These are phyloP conservation scores for Xestia c-nigrum DNA, from an alignment of 2,888 invertebrate species.

Conservation along the genomic window DNA sequence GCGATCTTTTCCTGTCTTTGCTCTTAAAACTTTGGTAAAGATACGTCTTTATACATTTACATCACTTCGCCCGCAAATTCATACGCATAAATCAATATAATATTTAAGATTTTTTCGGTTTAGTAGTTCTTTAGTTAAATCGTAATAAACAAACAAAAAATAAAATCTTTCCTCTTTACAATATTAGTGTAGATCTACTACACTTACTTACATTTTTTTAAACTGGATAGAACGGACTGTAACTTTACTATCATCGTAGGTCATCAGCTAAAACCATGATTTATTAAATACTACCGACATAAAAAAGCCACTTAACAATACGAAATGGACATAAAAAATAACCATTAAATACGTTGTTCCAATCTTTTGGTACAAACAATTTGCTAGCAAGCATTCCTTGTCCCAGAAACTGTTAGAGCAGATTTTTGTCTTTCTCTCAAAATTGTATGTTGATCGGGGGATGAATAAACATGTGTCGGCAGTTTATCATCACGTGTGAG, in stretches of 20 bases:
- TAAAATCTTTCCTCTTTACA: no score
- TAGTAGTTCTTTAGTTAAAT: no score
- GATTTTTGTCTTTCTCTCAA: conserved; percentile 52
- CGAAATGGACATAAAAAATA: conserved; percentile 34
- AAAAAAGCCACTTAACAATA: conserved; percentile 18
- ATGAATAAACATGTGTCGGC: conserved; percentile 67
- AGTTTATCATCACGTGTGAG: conserved; percentile 63
- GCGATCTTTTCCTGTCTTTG: no score
- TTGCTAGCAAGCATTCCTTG: conserved; percentile 9
- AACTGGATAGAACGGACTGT: background rate
- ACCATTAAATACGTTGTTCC: conserved; percentile 6
- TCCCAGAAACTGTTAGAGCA: conserved; percentile 34
- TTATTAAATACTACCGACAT: conserved; percentile 8
- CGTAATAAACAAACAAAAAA: no score
- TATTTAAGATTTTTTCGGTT: no score
- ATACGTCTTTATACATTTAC: no score
- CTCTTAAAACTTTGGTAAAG: no score
- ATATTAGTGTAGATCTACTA: no score
- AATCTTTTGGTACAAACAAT: conserved; percentile 15
- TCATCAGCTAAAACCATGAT: background rate
- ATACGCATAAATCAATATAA: no score
- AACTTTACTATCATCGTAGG: background rate
- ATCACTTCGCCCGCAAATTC: no score
- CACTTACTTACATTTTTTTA: background rate
- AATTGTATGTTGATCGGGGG: conserved; percentile 62